phyloP scores from a whole-genome alignment of 2,888 invertebrate genomes.

The Amphipoea lucens region DNA sequence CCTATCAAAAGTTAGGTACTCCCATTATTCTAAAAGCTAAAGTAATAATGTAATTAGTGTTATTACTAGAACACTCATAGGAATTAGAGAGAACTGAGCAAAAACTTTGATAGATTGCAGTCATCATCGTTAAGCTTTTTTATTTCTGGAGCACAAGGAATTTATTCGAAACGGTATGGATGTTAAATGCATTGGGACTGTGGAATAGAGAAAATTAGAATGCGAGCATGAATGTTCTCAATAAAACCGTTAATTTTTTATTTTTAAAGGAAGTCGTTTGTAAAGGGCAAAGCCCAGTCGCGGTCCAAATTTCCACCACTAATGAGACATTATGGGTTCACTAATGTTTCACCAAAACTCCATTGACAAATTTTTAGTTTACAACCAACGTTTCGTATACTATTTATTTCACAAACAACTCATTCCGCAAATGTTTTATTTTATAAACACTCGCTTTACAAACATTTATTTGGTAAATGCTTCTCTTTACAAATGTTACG shows the following conservation, averaged over 20 bases:
- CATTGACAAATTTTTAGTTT: too few species aligned
- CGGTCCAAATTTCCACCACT: too few species aligned
- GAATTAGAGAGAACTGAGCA: slow-evolving; percentile 47
- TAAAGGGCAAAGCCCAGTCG: too few species aligned
- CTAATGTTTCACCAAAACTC: too few species aligned
- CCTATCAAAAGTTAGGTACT: slow-evolving; percentile 11
- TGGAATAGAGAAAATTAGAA: neutral
- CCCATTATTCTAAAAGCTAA: slow-evolving; percentile 17
- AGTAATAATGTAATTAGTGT: slow-evolving; percentile 40
- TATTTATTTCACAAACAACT: too few species aligned
- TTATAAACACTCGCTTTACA: too few species aligned
- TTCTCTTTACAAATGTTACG: too few species aligned
- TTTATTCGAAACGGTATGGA: slow-evolving; percentile 30
- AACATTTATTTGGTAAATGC: too few species aligned
- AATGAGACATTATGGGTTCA: too few species aligned
- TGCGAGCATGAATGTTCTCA: neutral
- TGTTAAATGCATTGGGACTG: slow-evolving; percentile 36
- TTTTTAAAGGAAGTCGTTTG: too few species aligned
- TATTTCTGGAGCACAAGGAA: slow-evolving; percentile 42
- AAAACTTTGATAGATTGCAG: slow-evolving; percentile 53
- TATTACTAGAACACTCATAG: slow-evolving; percentile 46
- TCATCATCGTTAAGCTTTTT: slow-evolving; percentile 54
- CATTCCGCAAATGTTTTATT: too few species aligned
- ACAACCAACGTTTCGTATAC: too few species aligned
- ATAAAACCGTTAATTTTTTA: neutral